phyloP scores from a whole-genome alignment of 2,888 invertebrate genomes.

The Rapana venosa region DNA sequence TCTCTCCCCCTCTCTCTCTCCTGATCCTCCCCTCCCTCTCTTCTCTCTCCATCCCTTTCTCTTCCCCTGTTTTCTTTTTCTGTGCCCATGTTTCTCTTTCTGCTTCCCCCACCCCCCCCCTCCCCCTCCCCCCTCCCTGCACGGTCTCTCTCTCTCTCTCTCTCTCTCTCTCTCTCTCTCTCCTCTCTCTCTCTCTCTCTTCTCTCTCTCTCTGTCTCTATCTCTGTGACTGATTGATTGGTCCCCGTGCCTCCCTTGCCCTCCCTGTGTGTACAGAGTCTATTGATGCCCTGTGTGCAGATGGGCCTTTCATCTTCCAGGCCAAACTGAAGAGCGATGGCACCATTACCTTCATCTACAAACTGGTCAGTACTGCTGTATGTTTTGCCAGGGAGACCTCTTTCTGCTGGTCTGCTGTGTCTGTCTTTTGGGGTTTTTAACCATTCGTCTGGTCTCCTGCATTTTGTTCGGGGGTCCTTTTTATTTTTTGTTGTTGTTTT shows the following conservation, averaged over 20 bases:
- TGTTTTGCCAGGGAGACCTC: neutral
- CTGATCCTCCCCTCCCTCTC: neutral
- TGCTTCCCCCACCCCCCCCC: neutral
- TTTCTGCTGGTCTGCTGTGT: neutral
- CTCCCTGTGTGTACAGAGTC: neutral
- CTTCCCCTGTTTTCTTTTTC: neutral
- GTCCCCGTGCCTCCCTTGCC: no score
- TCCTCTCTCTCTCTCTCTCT: neutral
- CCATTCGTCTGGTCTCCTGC: neutral
- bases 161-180: neutral
- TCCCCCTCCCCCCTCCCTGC: neutral
- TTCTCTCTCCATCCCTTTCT: neutral
- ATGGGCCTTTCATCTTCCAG: slow-evolving; percentile 94
- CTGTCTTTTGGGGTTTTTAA: neutral
- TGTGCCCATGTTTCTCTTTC: neutral
- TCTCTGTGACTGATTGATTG: no score
- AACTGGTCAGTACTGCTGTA: slow-evolving; percentile 79
- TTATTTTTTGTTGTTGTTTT: neutral
- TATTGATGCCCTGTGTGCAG: slow-evolving; percentile 71
- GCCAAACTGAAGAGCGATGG: slow-evolving; percentile 91
- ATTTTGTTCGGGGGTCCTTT: neutral
- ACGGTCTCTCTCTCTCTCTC: neutral
- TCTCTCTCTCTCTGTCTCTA: neutral
- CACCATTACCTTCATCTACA: slow-evolving; percentile 94
- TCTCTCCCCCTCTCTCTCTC: neutral